phyloP scores from a whole-genome alignment of 2,888 invertebrate species.

The Parochlus steinenii region DNA sequence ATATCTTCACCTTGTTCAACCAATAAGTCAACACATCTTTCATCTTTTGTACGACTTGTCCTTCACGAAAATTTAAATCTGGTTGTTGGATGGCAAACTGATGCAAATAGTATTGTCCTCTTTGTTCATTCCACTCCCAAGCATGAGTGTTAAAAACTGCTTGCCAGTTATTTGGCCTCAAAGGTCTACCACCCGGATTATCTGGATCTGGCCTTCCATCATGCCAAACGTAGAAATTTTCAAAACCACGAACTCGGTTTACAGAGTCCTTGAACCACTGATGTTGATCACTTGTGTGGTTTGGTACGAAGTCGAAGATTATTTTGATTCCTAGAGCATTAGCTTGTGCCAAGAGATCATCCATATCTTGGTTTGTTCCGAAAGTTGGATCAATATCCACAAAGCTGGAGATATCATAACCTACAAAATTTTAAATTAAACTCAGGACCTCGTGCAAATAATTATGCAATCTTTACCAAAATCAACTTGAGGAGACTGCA shows the following conservation, averaged over 20 bases:
- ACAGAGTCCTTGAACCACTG: constrained; percentile 61
- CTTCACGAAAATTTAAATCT: constrained; percentile 64
- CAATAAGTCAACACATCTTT: constrained; percentile 54
- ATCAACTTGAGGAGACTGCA: constrained; percentile 46
- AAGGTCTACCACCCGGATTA: constrained; percentile 29
- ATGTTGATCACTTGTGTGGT: constrained; percentile 54
- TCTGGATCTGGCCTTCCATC: constrained; percentile 25
- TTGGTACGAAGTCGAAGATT: constrained; percentile 34
- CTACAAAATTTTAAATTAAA: constrained; percentile 31
- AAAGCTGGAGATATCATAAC: constrained; percentile 60
- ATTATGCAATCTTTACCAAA: constrained; percentile 42
- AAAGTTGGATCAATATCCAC: constrained; percentile 48
- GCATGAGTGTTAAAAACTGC: constrained; percentile 47
- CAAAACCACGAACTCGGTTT: constrained; percentile 39
- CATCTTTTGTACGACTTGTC: constrained; percentile 46
- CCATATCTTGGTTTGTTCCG: constrained; percentile 54
- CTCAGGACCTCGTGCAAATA: no score
- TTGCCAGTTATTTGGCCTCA: neutral
- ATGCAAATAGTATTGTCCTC: constrained; percentile 63
- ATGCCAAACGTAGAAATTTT: constrained; percentile 63
- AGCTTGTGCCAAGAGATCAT: constrained; percentile 27
- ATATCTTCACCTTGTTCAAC: no score
- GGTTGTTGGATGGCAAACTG: constrained; percentile 59
- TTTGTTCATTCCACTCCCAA: constrained; percentile 50
- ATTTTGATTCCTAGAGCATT: constrained; percentile 22